Evolutionary conservation across 2,888 invertebrate genomes (phyloP), one percentile per base, ranked within the genome.

Genomic region (Philonicus albiceps): DNA sequence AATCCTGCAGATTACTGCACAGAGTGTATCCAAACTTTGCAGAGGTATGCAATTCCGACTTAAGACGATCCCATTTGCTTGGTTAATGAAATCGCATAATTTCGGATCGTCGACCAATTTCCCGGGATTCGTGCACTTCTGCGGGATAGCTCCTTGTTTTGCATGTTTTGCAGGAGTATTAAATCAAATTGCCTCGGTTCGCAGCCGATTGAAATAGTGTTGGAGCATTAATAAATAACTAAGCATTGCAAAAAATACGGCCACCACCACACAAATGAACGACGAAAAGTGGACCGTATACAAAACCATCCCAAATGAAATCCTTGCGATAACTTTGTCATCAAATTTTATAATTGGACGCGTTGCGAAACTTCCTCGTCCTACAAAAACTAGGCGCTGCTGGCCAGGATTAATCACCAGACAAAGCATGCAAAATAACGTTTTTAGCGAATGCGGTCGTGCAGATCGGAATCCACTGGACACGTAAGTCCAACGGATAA

Each of bases 331-430:
- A 83, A 83, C 81, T 83, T 83, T 83, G 55, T 64, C 31, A 37
- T 83, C 64, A 34, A 55, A 64, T 83, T 64, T 83, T 83, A 83
- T 83, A 83, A 83, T 83, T 83, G 81, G 34, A 83, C 55, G 64
- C 43, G 37, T 31, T 19, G 22, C 64, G 34, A 83, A 64, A 34
- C 53, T n/a, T 27, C 31, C 49, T 53, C 49, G 49, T 64, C 22
- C 64, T 64, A 22, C 43, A 78, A 43, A 40, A 43, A 43, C 43
- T 40, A 78, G 27, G 13, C 22, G 22, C 8, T 43, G 43, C 37
- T 30, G 53, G 16, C 53, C 7, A 11, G 30, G 11, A 64, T 64
- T 64, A 64, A 64, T 19, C 64, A 27, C 22, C 27, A 22, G 22
- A 64, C 64, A 22, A 64, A 64, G 22, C 64, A 64, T 64, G 27